phyloP scores from a whole-genome alignment of 2,113 vertebrate species.

The Chunga burmeisteri region DNA sequence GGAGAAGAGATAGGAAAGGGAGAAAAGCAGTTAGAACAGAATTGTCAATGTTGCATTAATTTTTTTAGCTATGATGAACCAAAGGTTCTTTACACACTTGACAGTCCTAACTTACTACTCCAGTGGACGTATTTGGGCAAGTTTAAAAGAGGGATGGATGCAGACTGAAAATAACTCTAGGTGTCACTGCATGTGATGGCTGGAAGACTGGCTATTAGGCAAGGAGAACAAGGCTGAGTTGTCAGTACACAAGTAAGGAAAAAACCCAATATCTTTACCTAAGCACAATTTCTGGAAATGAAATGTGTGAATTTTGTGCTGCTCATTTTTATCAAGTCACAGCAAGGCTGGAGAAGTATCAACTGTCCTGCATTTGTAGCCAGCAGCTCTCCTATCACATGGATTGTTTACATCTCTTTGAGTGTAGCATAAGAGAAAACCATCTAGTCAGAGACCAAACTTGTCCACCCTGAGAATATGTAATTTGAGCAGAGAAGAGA shows the following conservation, averaged over 20 bases:
- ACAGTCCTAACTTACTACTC: neutral
- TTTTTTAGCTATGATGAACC: neutral
- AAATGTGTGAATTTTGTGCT: neutral
- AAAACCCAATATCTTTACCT: neutral
- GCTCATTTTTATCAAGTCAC: neutral
- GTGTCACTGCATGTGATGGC: neutral
- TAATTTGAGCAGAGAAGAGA: neutral
- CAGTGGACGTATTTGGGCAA: neutral
- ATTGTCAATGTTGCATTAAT: neutral
- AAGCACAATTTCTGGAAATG: neutral
- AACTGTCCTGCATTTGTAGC: neutral
- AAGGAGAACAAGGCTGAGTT: neutral
- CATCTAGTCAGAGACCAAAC: conserved; percentile 62
- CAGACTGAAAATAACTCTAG: neutral
- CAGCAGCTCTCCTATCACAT: neutral
- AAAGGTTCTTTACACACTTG: neutral
- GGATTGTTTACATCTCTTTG: neutral
- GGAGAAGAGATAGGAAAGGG: neutral
- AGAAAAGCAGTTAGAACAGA: neutral
- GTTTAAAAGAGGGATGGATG: neutral
- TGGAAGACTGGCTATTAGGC: neutral
- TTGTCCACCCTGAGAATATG: conserved; percentile 56
- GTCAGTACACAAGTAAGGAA: neutral
- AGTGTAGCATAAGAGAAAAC: neutral
- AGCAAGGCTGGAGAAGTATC: neutral